Percentiles rank a stretch among this genome's conserved stretches.
Evolutionary conservation across 1,140 invertebrate species (phyloP).

Genomic region (Helicoverpa zea): DNA sequence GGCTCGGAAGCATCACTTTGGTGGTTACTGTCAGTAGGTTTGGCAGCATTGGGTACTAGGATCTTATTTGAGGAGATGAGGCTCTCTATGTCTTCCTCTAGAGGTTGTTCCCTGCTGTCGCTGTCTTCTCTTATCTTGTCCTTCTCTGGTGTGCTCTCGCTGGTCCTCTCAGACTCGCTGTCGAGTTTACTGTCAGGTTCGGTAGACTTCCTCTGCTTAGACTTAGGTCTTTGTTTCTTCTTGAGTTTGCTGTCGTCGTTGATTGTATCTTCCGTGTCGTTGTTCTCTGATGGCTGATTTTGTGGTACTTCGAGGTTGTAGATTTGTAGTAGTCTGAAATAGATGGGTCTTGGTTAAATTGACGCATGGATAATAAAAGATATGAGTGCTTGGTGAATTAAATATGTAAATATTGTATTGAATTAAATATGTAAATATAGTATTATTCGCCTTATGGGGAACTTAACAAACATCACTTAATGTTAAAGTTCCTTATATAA

Average conservation of each 20-base stretch:
- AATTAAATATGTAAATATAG: too few relatives aligned
- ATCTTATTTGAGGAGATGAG: conserved; percentile 86
- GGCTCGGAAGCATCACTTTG: conserved; percentile 74
- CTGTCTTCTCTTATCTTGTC: conserved; percentile 69
- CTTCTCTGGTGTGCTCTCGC: conserved; percentile 75
- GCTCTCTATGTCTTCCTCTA: conserved; percentile 85
- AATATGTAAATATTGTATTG: too few relatives aligned
- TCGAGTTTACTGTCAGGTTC: conserved; percentile 74
- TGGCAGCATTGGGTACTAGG: conserved; percentile 75
- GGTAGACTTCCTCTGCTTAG: conserved; percentile 84
- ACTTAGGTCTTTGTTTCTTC: conserved; percentile 85
- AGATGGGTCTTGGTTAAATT: not conserved
- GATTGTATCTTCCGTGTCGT: conserved; percentile 79
- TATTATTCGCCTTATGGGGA: too few relatives aligned
- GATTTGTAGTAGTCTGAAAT: conserved; percentile 89
- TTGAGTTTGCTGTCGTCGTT: conserved; percentile 75
- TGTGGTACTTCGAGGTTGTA: conserved; percentile 90
- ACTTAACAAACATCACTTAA: too few relatives aligned
- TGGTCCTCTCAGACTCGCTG: conserved; percentile 70
- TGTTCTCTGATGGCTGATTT: conserved; percentile 57
- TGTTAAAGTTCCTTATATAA: too few relatives aligned
- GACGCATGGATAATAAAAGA: too few relatives aligned
- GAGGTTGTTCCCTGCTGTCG: conserved; percentile 55
- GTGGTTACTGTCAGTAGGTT: conserved; percentile 60
- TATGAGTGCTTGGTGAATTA: too few relatives aligned